Conservation (phyloP, 2,888 invertebrate species). For the Aphodius sticticus region DNA sequence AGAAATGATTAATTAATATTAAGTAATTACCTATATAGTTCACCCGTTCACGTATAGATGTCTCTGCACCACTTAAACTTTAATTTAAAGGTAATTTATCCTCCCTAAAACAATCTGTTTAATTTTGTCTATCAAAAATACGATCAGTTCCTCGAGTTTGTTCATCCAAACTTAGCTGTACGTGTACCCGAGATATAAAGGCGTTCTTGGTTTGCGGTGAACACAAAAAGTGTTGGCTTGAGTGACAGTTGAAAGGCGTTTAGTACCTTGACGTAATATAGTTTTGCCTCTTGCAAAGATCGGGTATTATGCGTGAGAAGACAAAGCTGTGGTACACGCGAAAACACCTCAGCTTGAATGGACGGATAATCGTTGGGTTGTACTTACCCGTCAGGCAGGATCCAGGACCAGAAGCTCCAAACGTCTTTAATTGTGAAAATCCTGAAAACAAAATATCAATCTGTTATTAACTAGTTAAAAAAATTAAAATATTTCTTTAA, state of each 20-base stretch:
- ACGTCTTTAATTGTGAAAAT: slow-evolving; percentile 72
- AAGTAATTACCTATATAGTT: neutral
- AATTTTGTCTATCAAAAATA: neutral
- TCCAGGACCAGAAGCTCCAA: slow-evolving; percentile 70
- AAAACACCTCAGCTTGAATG: slow-evolving; percentile 26
- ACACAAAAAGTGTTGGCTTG: slow-evolving; percentile 46
- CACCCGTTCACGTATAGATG: neutral
- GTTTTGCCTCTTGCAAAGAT: slow-evolving; percentile 17
- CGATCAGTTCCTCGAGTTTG: neutral
- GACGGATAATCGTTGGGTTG: slow-evolving; percentile 14
- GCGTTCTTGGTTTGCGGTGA: slow-evolving; percentile 9
- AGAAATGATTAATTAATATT: too few species aligned
- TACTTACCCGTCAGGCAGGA: slow-evolving; percentile 69
- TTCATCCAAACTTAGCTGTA: neutral
- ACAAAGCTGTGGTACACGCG: neutral
- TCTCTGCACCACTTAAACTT: neutral
- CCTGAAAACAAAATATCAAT: slow-evolving; percentile 60
- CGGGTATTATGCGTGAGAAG: neutral
- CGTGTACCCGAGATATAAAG: neutral
- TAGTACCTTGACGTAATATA: slow-evolving; percentile 5
- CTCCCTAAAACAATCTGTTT: neutral
- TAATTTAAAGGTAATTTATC: neutral
- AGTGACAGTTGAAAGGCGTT: slow-evolving; percentile 45
- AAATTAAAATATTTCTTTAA: too few species aligned
- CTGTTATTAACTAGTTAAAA: too few species aligned